Percentiles rank a stretch among this genome's conserved stretches.
Conservation (phyloP, 1,140 invertebrate species). For the Parapsyche elsis region DNA sequence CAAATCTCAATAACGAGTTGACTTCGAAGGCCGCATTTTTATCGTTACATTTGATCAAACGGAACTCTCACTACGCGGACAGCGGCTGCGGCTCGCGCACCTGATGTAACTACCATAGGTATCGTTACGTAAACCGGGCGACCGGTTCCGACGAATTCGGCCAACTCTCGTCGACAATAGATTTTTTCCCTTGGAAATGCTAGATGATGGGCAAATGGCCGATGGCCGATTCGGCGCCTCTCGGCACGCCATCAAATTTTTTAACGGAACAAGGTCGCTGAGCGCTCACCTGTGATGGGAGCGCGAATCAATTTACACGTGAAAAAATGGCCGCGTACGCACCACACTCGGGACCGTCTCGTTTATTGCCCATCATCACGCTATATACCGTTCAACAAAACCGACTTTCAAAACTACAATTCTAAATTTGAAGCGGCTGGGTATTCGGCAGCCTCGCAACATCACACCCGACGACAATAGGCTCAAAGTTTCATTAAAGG, state of each 20-base stretch:
- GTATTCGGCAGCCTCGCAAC: too few relatives aligned
- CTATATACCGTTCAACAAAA: constrained; percentile 35
- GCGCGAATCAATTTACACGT: constrained; percentile 34
- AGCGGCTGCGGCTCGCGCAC: not conserved
- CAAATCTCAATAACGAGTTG: constrained; percentile 21
- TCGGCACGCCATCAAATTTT: not conserved
- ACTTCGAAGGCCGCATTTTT: constrained; percentile 20
- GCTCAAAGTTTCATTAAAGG: too few relatives aligned
- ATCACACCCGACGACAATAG: too few relatives aligned
- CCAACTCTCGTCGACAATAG: constrained; percentile 8
- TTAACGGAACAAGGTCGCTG: constrained; percentile 38
- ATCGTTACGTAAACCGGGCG: not conserved
- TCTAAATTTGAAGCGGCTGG: not conserved
- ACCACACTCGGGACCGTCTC: not conserved
- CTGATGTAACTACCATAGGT: constrained; percentile 6
- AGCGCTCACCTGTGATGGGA: not conserved
- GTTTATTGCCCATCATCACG: constrained; percentile 37
- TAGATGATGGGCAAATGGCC: not conserved
- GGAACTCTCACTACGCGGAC: not conserved
- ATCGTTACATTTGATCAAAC: not conserved
- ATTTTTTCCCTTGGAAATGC: not conserved
- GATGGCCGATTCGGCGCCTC: not conserved
- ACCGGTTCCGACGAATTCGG: not conserved
- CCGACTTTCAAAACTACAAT: constrained; percentile 20
- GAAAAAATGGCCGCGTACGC: constrained; percentile 27